Evolutionary conservation across 2,113 vertebrate genomes (phyloP).

Genomic region (Misgurnus anguillicaudatus): DNA sequence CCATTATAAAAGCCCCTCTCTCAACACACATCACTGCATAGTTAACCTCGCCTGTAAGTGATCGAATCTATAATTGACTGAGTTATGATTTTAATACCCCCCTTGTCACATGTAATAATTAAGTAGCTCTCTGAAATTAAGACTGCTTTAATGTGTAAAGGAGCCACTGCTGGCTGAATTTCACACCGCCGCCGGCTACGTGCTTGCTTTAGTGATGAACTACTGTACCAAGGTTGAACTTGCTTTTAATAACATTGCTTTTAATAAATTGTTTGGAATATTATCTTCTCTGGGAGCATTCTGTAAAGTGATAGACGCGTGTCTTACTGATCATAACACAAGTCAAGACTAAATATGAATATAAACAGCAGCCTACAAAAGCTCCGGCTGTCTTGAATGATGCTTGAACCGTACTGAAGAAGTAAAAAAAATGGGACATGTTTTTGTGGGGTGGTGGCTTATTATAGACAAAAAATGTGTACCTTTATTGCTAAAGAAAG

Average conservation of each 20-base stretch:
- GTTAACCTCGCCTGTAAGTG: conserved; percentile 50
- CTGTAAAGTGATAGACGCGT: neutral
- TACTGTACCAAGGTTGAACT: conserved; percentile 73
- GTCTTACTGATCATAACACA: neutral
- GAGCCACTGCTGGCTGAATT: conserved; percentile 59
- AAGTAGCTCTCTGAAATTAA: conserved; percentile 57
- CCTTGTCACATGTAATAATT: conserved; percentile 55
- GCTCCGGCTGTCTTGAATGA: too few relatives aligned
- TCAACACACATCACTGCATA: conserved; percentile 50
- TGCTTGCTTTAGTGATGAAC: conserved; percentile 77
- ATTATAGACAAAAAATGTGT: too few relatives aligned
- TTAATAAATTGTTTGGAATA: conserved; percentile 75
- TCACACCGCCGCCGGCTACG: conserved; percentile 61
- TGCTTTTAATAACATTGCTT: conserved; percentile 65
- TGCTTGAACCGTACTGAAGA: too few relatives aligned
- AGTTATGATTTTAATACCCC: conserved; percentile 60
- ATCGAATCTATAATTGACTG: conserved; percentile 57
- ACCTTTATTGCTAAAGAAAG: too few relatives aligned
- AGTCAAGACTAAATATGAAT: too few relatives aligned
- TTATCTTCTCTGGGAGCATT: conserved; percentile 71
- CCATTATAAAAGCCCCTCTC: conserved; percentile 48
- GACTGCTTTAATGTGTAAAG: conserved; percentile 67
- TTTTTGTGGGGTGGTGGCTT: too few relatives aligned
- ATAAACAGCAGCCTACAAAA: too few relatives aligned
- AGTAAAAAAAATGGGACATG: too few relatives aligned